Conservation (phyloP, 2,888 invertebrate species). For the Diplolepis rosae region DNA sequence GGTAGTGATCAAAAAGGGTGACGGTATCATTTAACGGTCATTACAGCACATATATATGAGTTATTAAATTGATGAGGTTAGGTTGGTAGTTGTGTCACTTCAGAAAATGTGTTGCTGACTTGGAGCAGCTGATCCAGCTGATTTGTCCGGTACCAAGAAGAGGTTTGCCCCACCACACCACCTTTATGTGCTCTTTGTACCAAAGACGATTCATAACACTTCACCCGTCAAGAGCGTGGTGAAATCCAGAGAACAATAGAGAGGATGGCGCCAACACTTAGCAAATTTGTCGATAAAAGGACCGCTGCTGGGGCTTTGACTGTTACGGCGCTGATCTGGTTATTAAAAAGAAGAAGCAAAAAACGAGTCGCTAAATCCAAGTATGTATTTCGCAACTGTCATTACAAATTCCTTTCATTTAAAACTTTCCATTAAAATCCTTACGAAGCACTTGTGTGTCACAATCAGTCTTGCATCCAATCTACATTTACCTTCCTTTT, state of each 20-base stretch:
- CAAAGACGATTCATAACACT: slow-evolving; percentile 27
- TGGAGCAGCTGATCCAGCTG: slow-evolving; percentile 15
- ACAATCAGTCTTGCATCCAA: background rate
- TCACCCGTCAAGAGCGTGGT: slow-evolving; percentile 8
- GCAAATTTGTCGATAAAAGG: slow-evolving; percentile 83
- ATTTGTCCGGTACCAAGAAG: slow-evolving; percentile 10
- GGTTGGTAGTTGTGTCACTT: too few relatives aligned
- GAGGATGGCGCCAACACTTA: slow-evolving; percentile 84
- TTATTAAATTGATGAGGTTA: too few relatives aligned
- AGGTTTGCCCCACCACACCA: slow-evolving; percentile 35
- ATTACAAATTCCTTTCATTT: slow-evolving; percentile 9
- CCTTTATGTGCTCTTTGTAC: slow-evolving; percentile 38
- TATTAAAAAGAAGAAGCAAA: slow-evolving; percentile 58
- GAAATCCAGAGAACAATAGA: slow-evolving; percentile 16
- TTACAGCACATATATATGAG: too few relatives aligned
- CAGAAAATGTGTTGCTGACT: too few relatives aligned
- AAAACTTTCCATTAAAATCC: slow-evolving; percentile 17
- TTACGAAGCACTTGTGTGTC: slow-evolving; percentile 27
- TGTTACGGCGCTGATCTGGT: slow-evolving; percentile 70
- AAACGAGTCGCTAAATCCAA: slow-evolving; percentile 51
- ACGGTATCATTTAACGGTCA: too few relatives aligned
- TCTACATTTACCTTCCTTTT: slow-evolving; percentile 1
- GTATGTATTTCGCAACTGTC: slow-evolving; percentile 38
- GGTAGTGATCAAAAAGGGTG: too few relatives aligned
- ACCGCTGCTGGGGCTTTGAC: slow-evolving; percentile 81